Conservation (phyloP, 2,888 invertebrate species). For the Lepidochrysops patricia region DNA sequence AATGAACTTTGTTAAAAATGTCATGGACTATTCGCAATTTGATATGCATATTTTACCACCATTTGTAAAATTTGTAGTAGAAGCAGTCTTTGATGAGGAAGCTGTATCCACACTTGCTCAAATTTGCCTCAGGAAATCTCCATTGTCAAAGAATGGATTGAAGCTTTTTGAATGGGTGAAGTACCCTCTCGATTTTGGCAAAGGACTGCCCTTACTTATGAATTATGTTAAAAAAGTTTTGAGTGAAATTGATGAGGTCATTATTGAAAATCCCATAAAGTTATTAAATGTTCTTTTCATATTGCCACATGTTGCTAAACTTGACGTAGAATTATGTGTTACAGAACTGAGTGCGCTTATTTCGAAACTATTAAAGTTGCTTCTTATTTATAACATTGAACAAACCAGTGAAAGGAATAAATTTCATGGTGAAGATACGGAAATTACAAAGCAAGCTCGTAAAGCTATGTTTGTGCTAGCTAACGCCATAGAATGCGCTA, state of each 20-base stretch:
- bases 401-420: conserved; percentile 38
- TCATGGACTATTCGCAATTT: conserved; percentile 79
- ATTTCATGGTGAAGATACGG: conserved; percentile 44
- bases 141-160: conserved; percentile 75
- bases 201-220: conserved; percentile 48
- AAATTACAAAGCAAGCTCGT: conserved; percentile 46
- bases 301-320: conserved; percentile 71
- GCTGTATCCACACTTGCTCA: conserved; percentile 77
- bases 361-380: conserved; percentile 36
- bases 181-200: conserved; percentile 77
- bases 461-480: conserved; percentile 72
- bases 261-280: conserved; percentile 51
- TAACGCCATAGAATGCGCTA: conserved; percentile 72
- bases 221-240: conserved; percentile 47
- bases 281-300: conserved; percentile 68
- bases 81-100: conserved; percentile 67
- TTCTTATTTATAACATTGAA: conserved; percentile 47
- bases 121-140: conserved; percentile 79
- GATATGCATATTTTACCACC: conserved; percentile 82
- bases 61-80: conserved; percentile 75
- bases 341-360: conserved; percentile 47
- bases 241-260: conserved; percentile 43
- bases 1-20: conserved; percentile 78
- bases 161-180: conserved; percentile 77
- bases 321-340: conserved; percentile 49